Evolutionary conservation across 2,888 invertebrate genomes (phyloP).

Genomic region (Tridacna gigas): DNA sequence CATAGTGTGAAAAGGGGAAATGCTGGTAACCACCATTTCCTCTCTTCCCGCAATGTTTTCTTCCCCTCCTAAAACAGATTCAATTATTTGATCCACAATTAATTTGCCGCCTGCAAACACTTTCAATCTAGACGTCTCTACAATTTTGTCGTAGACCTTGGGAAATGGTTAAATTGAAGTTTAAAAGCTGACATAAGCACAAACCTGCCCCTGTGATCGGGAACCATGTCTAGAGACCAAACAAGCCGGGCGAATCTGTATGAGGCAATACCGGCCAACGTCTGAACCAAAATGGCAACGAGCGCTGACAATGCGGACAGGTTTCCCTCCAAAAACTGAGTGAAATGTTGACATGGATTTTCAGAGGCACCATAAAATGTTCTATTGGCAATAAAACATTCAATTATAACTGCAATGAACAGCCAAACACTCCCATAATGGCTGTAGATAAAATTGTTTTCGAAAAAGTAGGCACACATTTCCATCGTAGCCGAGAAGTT

Average conservation of each 20-base stretch:
- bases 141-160: no score
- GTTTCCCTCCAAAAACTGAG: conserved; percentile 64
- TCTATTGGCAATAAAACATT: conserved; percentile 76
- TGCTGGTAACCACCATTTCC: no score
- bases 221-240: conserved; percentile 79
- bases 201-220: conserved; percentile 78
- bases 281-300: conserved; percentile 70
- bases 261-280: conserved; percentile 76
- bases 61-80: no score
- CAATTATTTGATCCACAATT: no score
- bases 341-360: conserved; percentile 78
- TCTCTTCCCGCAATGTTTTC: no score
- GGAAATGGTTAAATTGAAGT: no score
- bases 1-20: no score
- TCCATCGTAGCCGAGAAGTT: conserved; percentile 79
- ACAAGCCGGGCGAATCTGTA: conserved; percentile 76
- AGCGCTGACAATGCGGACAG: conserved; percentile 62
- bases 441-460: conserved; percentile 80
- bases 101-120: no score
- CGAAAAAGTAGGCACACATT: conserved; percentile 81
- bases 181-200: not conserved
- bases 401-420: conserved; percentile 72
- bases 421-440: conserved; percentile 77
- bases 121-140: no score
- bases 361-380: conserved; percentile 79